Evolutionary conservation across 2,113 vertebrate species (phyloP), one percentile per base, ranked within the genome.

Genomic region (Lagopus muta): DNA sequence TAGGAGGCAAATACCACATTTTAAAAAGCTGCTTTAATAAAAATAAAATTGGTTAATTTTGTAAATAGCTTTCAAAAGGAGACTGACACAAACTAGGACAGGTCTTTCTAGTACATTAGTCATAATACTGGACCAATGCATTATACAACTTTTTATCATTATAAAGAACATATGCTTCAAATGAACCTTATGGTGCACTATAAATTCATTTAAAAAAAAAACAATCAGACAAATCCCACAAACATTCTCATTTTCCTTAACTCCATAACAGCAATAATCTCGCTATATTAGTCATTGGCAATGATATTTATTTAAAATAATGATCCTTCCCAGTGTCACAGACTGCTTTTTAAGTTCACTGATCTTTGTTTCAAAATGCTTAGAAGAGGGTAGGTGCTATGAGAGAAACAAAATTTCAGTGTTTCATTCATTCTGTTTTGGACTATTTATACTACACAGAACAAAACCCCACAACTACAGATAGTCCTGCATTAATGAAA

Each of bases 81-180:
- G 2, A 3, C 2, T 28, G 32, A 72, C 25, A 48, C 3, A 24
- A 27, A 40, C 3, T 45, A 60, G 86, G 8, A 19, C 4, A 52
- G 45, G 1, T 7, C 30, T 71, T 88, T 48, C 13, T 62, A 50
- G 1, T 7, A 34, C 0, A 0, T 27, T 55, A 52, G 1, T 78
- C 0, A 7, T 48, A 79, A 48, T 72, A 74, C 38, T 62, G 6
- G 25, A 61, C 7, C 16, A 60, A 3, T 36, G 4, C 3, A 42
- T n/a, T 9, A 45, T 45, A 42, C 5, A 4, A 28, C 1, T 82
- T 82, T n/a, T n/a, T 24, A 38, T 43, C 13, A 38, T 47, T 47
- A 58, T 32, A 36, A 78, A 64, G 13, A n/a, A 3, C 34, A 24
- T 18, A 50, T 34, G 38, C 25, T 73, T 73, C 21, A 77, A 57